Evolutionary conservation across 2,888 invertebrate species (phyloP).

Genomic region (Latheticus oryzae): DNA sequence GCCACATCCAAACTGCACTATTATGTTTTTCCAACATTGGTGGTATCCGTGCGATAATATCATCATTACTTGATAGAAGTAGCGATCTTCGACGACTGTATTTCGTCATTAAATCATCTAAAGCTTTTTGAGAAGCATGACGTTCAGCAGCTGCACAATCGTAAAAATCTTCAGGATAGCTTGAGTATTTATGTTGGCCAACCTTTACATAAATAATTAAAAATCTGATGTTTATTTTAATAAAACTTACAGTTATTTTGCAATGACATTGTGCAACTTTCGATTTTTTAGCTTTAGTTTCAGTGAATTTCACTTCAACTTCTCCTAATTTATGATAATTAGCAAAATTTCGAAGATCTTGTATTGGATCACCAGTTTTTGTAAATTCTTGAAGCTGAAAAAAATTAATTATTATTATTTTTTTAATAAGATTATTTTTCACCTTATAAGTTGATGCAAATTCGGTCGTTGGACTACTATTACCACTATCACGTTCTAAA

Average conservation of each 20-base stretch:
- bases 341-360: conserved; percentile 56
- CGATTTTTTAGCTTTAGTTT: conserved; percentile 41
- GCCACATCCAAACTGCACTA: conserved; percentile 66
- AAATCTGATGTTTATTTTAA: not conserved
- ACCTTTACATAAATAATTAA: conserved; percentile 52
- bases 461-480: conserved; percentile 54
- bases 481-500: conserved; percentile 55
- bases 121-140: conserved; percentile 63
- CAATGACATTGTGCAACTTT: conserved; percentile 46
- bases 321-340: conserved; percentile 55
- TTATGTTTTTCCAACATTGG: conserved; percentile 63
- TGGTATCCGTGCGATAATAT: conserved; percentile 60
- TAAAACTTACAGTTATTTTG: conserved; percentile 54
- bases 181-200: conserved; percentile 60
- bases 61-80: conserved; percentile 56
- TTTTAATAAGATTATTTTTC: too few relatives aligned
- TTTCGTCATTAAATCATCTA: conserved; percentile 60
- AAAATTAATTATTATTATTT: too few relatives aligned
- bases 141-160: conserved; percentile 61
- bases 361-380: conserved; percentile 51
- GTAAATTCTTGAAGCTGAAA: conserved; percentile 12
- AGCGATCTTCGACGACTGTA: conserved; percentile 51
- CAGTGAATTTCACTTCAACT: conserved; percentile 44
- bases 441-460: conserved; percentile 1
- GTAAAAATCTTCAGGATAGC: conserved; percentile 65